Conservation (phyloP, 1,140 invertebrate genomes). For the Brachionus paranguensis region DNA sequence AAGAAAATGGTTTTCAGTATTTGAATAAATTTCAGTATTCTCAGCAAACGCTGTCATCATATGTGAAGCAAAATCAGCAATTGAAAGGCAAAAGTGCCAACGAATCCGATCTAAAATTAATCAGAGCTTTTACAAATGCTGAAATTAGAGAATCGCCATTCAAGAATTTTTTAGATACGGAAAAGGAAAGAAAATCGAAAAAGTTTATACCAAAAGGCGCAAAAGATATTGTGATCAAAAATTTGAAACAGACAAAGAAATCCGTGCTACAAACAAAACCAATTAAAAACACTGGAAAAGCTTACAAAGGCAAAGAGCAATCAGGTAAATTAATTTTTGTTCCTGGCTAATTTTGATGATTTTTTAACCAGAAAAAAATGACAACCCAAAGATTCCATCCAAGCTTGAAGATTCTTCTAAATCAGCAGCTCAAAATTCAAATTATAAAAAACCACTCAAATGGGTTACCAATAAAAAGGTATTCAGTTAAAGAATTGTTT, state of each 20-base stretch:
- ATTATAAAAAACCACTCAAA: slow-evolving; percentile 26
- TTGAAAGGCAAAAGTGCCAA: background rate
- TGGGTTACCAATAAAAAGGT: slow-evolving; percentile 31
- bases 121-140: slow-evolving; percentile 8
- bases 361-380: background rate
- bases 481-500: background rate
- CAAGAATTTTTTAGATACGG: background rate
- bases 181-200: background rate
- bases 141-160: background rate
- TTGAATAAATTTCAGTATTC: slow-evolving; percentile 14
- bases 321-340: background rate
- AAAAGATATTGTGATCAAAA: background rate
- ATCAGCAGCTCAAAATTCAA: background rate
- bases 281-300: background rate
- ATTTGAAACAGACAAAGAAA: background rate
- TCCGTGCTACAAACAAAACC: background rate
- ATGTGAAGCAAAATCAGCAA: background rate
- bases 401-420: background rate
- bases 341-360: background rate
- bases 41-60: background rate
- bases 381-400: background rate
- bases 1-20: background rate
- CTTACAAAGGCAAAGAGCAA: background rate
- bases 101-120: background rate
- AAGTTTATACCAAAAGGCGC: background rate